These are phyloP conservation scores for Aphidius colemani DNA, from an alignment of 2,888 invertebrate species.

Conservation along the genomic window DNA sequence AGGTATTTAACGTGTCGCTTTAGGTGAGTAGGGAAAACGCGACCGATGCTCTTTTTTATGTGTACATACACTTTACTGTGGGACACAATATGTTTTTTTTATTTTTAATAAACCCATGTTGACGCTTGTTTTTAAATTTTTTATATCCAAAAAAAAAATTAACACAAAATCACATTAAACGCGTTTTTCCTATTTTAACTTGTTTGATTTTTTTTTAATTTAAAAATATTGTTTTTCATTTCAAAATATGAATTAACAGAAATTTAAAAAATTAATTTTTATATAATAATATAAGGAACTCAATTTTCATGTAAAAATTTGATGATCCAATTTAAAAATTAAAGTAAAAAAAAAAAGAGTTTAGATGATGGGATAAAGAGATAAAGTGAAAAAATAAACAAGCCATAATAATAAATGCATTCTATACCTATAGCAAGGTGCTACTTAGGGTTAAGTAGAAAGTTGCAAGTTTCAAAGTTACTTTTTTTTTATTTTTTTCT, in stretches of 20 bases:
- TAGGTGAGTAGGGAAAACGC: slow-evolving; percentile 10
- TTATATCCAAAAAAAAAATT: too few species aligned
- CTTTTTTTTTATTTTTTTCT: slow-evolving; percentile 42
- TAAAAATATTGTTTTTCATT: too few species aligned
- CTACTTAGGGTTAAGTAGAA: slow-evolving; percentile 49
- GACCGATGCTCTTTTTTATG: slow-evolving; percentile 44
- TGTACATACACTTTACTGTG: too few species aligned
- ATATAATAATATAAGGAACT: background rate
- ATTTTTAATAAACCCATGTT: too few species aligned
- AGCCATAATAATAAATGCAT: slow-evolving; percentile 39
- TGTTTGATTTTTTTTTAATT: too few species aligned
- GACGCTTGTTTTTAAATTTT: too few species aligned
- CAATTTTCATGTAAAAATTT: background rate
- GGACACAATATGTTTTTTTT: too few species aligned
- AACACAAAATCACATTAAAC: too few species aligned
- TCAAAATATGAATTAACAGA: too few species aligned
- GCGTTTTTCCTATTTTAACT: too few species aligned
- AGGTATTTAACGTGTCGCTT: slow-evolving; percentile 46
- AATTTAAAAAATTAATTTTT: background rate
- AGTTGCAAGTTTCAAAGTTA: slow-evolving; percentile 56
- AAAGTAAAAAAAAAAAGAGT: background rate
- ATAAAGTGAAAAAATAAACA: slow-evolving; percentile 8
- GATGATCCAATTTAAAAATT: background rate
- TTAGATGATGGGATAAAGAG: slow-evolving; percentile 27
- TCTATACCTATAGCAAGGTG: slow-evolving; percentile 36